Evolutionary conservation across 2,797 vertebrate species (phyloP), one percentile per base, ranked within the genome.

Genomic region (Mareca strepera): DNA sequence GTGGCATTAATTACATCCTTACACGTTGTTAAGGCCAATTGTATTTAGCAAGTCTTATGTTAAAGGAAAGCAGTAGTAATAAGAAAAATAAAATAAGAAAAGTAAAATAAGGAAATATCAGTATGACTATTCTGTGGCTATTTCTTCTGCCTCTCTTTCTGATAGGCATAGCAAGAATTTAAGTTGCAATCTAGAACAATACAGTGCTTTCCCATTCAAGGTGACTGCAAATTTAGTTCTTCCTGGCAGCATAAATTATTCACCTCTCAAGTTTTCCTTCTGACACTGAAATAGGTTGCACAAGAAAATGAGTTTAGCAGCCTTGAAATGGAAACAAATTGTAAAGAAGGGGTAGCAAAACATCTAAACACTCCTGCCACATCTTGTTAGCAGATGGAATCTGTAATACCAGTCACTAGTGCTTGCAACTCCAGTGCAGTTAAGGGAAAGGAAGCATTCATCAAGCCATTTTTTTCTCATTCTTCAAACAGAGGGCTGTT

Each of bases 321-420:
- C 93, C 94, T 96, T 97, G 96, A 94, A 96, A 94, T 76, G 86
- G 76, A 96, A 96, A 86, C 56, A 95, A 91, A 91, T 95, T 95
- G 76, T 73, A 89, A 90, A 79, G 73, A 56, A 63, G 37, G 11
- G 39, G 60, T 74, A 73, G 58, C 41, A 75, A 86, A 39, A 83
- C 66, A 88, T 68, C 87, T 64, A 68, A 94, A 74, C 6, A 1
- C 82, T 93, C 76, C 64, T 93, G 74, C 25, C 0, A 1, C 94
- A 81, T 91, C 75, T 85, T 96, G 92, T 86, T 93, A 93, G 93
- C 89, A 96, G 93, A 94, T 88, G 94, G 88, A 86, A 93, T 69
- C 73, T 78, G 86, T 87, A 95, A 94, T 56, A 39, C 68, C 68
- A 88, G 82, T 39, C 46, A 77, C 78, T 75, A 75, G 66, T 20